Evolutionary conservation across 2,113 vertebrate species (phyloP).

Genomic region (Nerophis ophidion): DNA sequence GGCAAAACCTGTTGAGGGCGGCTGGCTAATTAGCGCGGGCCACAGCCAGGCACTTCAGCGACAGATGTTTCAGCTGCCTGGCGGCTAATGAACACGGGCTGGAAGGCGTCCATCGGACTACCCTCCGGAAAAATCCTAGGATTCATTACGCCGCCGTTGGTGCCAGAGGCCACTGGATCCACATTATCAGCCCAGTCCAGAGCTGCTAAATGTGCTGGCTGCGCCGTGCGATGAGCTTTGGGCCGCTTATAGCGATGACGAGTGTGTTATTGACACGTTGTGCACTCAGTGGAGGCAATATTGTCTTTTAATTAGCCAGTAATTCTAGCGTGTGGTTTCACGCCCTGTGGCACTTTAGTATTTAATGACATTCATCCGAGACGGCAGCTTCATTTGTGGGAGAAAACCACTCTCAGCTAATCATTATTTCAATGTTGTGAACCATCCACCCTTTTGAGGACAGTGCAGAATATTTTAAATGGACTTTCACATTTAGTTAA

Average conservation of each 20-base stretch:
- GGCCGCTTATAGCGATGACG: slow-evolving; percentile 37
- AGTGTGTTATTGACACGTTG: slow-evolving; percentile 46
- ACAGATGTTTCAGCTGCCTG: slow-evolving; percentile 61
- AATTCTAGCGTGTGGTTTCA: slow-evolving; percentile 33
- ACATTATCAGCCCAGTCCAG: slow-evolving; percentile 50
- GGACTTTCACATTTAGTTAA: too few relatives aligned
- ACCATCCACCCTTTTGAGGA: not conserved
- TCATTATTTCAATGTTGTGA: not conserved
- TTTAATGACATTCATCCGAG: slow-evolving; percentile 44
- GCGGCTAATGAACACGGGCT: slow-evolving; percentile 53
- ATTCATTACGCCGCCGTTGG: slow-evolving; percentile 39
- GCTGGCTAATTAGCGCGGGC: slow-evolving; percentile 55
- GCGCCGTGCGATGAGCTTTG: slow-evolving; percentile 18
- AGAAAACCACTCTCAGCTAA: not conserved
- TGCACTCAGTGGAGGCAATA: slow-evolving; percentile 36
- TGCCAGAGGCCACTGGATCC: slow-evolving; percentile 54
- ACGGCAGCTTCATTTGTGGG: slow-evolving; percentile 1
- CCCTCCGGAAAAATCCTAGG: slow-evolving; percentile 46
- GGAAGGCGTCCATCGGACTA: slow-evolving; percentile 47
- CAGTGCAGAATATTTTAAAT: too few relatives aligned
- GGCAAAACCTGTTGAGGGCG: slow-evolving; percentile 55
- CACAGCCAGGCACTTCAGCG: slow-evolving; percentile 45
- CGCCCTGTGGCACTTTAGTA: slow-evolving; percentile 36
- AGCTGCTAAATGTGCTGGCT: slow-evolving; percentile 31
- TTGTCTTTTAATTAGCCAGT: slow-evolving; percentile 50